Conservation (phyloP, 2,113 vertebrate species). For the Oceanites oceanicus region DNA sequence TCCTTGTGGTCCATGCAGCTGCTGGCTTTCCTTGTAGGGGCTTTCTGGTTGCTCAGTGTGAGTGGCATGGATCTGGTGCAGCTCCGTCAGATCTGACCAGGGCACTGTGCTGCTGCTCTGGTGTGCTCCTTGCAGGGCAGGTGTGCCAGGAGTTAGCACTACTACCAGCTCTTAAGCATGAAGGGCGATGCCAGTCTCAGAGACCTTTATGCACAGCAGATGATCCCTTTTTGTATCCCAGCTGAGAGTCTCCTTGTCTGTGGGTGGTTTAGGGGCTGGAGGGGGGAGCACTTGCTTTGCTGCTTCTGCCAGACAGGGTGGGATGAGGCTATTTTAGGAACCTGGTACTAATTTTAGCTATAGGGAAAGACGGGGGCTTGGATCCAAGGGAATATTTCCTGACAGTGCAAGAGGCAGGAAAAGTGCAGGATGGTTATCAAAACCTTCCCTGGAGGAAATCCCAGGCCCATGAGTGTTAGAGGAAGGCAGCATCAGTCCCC, state of each 20-base stretch:
- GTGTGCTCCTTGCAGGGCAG: background rate
- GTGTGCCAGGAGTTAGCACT: background rate
- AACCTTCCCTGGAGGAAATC: constrained; percentile 31
- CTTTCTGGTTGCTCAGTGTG: background rate
- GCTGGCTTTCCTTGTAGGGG: background rate
- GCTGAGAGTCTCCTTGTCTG: background rate
- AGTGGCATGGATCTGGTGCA: background rate
- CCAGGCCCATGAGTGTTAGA: background rate
- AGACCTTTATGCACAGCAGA: background rate
- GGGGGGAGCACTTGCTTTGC: background rate
- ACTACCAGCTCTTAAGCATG: background rate
- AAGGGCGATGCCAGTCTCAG: background rate
- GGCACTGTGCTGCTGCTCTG: background rate
- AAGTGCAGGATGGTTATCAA: background rate
- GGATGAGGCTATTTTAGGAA: constrained; percentile 25
- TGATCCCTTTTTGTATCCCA: background rate
- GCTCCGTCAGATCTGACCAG: background rate
- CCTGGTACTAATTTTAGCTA: constrained; percentile 7
- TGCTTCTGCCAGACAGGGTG: background rate
- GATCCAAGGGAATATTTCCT: constrained; percentile 20
- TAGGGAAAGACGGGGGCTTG: background rate
- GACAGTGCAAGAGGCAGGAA: background rate
- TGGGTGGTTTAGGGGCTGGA: background rate
- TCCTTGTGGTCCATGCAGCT: background rate
- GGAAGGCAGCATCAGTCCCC: background rate